These are phyloP conservation scores for Geotrupes spiniger DNA, from an alignment of 2,888 invertebrate genomes.

Conservation along the genomic window DNA sequence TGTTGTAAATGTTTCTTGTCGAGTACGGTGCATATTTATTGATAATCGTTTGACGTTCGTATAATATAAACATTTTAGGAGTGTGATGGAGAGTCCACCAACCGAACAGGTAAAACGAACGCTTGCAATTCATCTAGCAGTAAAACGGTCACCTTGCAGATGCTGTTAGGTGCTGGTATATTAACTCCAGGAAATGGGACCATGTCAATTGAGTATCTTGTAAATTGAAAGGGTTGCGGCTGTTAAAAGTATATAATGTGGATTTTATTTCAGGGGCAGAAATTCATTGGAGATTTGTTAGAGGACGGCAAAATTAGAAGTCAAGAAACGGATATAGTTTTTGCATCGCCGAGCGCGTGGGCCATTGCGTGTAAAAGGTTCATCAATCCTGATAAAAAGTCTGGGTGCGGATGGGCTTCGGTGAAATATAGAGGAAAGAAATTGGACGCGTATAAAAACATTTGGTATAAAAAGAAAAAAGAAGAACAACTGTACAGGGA, in stretches of 20 bases:
- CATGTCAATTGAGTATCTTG: slow-evolving; percentile 89
- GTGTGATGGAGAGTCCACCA: slow-evolving; percentile 38
- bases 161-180: slow-evolving; percentile 81
- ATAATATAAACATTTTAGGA: slow-evolving; percentile 36
- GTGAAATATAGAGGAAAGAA: slow-evolving; percentile 86
- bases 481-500: slow-evolving; percentile 44
- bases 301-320: slow-evolving; percentile 85
- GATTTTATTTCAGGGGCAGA: slow-evolving; percentile 67
- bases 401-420: slow-evolving; percentile 92
- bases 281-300: slow-evolving; percentile 82
- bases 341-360: slow-evolving; percentile 90
- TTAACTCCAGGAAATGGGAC: slow-evolving; percentile 78
- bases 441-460: slow-evolving; percentile 83
- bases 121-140: slow-evolving; percentile 27
- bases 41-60: neutral
- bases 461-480: slow-evolving; percentile 70
- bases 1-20: no score
- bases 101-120: slow-evolving; percentile 35
- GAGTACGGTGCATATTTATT: no score
- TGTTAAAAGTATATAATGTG: slow-evolving; percentile 7
- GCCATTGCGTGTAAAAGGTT: slow-evolving; percentile 89
- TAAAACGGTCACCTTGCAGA: slow-evolving; percentile 75
- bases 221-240: slow-evolving; percentile 47
- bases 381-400: slow-evolving; percentile 87
- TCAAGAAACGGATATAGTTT: slow-evolving; percentile 83